A percentile compares a stretch with the other conserved stretches of the same genome.
Evolutionary conservation across 1,140 invertebrate species (phyloP).

Genomic region (Aphelenchoides fujianensis): DNA sequence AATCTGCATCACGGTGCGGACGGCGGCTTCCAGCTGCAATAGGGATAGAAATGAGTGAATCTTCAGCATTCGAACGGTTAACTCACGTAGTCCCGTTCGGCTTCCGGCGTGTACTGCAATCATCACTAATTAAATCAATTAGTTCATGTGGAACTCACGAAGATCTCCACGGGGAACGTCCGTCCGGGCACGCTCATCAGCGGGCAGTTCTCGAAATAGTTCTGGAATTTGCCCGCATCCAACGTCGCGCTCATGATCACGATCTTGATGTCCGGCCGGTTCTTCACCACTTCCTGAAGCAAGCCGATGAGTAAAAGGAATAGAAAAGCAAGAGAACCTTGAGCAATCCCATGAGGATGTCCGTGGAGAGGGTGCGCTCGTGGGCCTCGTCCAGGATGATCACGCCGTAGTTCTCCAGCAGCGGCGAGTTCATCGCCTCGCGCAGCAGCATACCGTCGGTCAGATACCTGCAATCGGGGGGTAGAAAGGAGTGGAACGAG

Average conservation of each 20-base stretch:
- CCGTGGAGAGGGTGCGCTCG: slow-evolving; percentile 94
- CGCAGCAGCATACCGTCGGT: slow-evolving; percentile 99
- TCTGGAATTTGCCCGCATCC: slow-evolving; percentile 93
- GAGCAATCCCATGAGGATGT: slow-evolving; percentile 89
- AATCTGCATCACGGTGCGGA: slow-evolving; percentile 96
- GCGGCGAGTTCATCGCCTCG: slow-evolving; percentile 98
- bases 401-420: slow-evolving; percentile 87
- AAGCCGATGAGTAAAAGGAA: slow-evolving; percentile 68
- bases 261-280: slow-evolving; percentile 86
- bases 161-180: slow-evolving; percentile 95
- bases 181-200: slow-evolving; percentile 95
- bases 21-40: slow-evolving; percentile 96
- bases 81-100: slow-evolving; percentile 95
- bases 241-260: slow-evolving; percentile 99
- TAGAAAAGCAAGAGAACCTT: slow-evolving; percentile 42
- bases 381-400: slow-evolving; percentile 98
- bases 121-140: background rate
- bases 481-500: slow-evolving; percentile 58
- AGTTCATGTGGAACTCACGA: slow-evolving; percentile 64
- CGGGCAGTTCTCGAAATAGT: slow-evolving; percentile 79
- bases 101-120: slow-evolving; percentile 86
- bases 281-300: slow-evolving; percentile 92
- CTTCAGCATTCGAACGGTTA: too few relatives aligned
- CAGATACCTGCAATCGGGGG: too few relatives aligned
- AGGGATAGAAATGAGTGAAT: too few relatives aligned